Base-by-base conservation (phyloP, 2,888 invertebrate genomes). In the Agriopis leucophaearia region DNA sequence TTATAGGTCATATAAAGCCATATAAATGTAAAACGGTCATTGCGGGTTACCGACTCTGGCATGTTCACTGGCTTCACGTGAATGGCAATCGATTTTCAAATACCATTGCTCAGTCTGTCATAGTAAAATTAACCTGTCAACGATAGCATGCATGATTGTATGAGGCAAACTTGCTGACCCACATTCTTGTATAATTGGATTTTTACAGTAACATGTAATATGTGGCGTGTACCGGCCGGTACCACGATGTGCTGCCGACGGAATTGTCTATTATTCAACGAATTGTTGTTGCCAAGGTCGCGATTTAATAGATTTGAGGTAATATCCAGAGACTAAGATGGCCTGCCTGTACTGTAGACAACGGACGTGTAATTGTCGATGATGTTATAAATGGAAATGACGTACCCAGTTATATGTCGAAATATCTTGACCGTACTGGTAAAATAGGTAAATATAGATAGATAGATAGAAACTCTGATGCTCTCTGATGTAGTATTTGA, bases 121-220 rank as follows among this genome's bases (percentile, higher is more conserved):
- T 71, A 71, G 72, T 66, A 56, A 69, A 74, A 75, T 75, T 72
- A 72, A 71, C 71, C 74, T 75, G 75, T 75, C 75, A 75, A 71
- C 69, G 55, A 58, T 66, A 65, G 45, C 64, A 63, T 67, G 69
- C 60, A 70, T 44, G 54, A 54, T 47, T 47, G 35, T 57, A 57
- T 78, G 76, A 73, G 45, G 78, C 72, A 75, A 77, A 74, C 73
- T 60, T 40, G 71, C 72, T 78, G 77, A 75, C 78, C 78, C 73
- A 78, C 77, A 79, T 79, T 75, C 75, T 64, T 69, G 47, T 48
- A 59, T 78, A 79, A 77, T 78, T 75, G 74, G 70, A 68, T 68
- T 59, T 71, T 61, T 69, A 56, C 60, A 59, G 55, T 60, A 54
- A 45, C 40, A 44, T 36, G 38, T 64, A 64, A 57, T 56, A 64